Percentiles rank a stretch among this genome's conserved stretches.
phyloP scores from a whole-genome alignment of 2,113 vertebrate species.

The Cranoglanis bouderius region DNA sequence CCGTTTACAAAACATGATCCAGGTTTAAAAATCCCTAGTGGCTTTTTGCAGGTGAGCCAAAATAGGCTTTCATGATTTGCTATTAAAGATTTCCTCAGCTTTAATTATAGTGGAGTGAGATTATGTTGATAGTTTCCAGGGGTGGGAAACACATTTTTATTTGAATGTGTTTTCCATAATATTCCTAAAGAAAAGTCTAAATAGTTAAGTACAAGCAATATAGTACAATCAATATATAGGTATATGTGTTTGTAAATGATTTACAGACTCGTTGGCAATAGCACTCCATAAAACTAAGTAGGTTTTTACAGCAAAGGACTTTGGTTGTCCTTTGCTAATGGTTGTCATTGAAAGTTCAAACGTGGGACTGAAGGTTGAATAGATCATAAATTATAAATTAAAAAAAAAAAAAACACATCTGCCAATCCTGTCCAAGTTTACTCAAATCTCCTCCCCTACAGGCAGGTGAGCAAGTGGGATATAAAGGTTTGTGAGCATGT shows the following conservation, averaged over 20 bases:
- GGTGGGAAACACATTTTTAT: neutral
- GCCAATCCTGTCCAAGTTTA: conserved; percentile 42
- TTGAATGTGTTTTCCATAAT: neutral
- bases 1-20: conserved; percentile 67
- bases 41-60: neutral
- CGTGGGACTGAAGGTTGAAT: conserved; percentile 54
- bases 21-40: conserved; percentile 35
- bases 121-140: neutral
- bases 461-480: conserved; percentile 63
- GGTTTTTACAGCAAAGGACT: conserved; percentile 27
- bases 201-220: neutral
- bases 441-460: conserved; percentile 52
- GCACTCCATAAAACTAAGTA: conserved; percentile 1
- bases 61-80: neutral
- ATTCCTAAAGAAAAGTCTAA: neutral
- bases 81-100: neutral
- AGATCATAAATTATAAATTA: conserved; percentile 40
- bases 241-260: conserved; percentile 8
- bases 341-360: conserved; percentile 45
- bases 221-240: neutral
- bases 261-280: neutral
- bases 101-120: neutral
- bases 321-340: conserved; percentile 44
- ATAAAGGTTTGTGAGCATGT: conserved; percentile 67
- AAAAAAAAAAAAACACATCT: conserved; percentile 23